A percentile compares a stretch with the other conserved stretches of the same genome.
phyloP scores from a whole-genome alignment of 2,888 invertebrate genomes.

The Cryptocephalus moraei region DNA sequence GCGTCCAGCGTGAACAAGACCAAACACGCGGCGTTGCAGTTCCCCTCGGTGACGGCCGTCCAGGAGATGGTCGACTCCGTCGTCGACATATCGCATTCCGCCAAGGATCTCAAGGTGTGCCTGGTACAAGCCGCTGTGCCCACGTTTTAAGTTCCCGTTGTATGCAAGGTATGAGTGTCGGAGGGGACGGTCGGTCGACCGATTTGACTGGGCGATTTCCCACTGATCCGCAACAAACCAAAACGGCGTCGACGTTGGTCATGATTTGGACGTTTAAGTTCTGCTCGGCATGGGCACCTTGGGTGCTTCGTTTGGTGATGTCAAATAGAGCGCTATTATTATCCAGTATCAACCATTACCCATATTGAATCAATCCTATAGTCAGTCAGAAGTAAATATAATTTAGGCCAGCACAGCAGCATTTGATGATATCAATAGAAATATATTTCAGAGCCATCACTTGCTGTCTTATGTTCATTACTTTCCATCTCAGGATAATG shows the following conservation, averaged over 20 bases:
- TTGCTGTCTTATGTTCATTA: too few species aligned
- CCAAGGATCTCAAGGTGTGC: conserved; percentile 66
- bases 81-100: conserved; percentile 73
- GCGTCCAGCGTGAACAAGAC: conserved; percentile 79
- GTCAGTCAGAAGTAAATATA: too few species aligned
- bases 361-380: too few species aligned
- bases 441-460: too few species aligned
- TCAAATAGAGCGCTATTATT: too few species aligned
- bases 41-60: conserved; percentile 82
- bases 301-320: too few species aligned
- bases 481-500: too few species aligned
- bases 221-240: not conserved
- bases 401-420: too few species aligned
- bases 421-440: too few species aligned
- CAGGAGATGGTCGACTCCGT: conserved; percentile 92
- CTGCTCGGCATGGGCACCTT: too few species aligned
- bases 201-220: not conserved
- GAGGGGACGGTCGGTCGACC: not conserved
- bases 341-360: too few species aligned
- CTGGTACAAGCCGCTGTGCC: conserved; percentile 58
- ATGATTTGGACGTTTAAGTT: too few species aligned
- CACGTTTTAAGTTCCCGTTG: conserved; percentile 23
- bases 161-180: not conserved
- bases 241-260: not conserved
- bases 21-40: conserved; percentile 82